A percentile compares a stretch with the other conserved stretches of the same genome.
phyloP scores from a whole-genome alignment of 2,113 vertebrate genomes.

The Trachemys scripta region DNA sequence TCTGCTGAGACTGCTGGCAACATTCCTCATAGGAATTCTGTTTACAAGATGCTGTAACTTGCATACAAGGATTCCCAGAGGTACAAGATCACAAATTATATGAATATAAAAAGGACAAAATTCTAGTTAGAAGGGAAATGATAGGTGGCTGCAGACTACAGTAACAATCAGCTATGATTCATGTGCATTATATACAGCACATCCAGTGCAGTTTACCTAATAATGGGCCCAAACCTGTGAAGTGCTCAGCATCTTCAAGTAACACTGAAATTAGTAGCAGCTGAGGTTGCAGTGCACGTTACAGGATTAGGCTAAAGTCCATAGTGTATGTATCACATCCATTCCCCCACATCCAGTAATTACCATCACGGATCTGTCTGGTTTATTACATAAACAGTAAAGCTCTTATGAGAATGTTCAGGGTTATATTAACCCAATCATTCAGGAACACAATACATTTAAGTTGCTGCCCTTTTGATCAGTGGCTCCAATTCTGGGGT shows the following conservation, averaged over 20 bases:
- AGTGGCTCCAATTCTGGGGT: neutral
- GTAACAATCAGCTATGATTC: accelerated
- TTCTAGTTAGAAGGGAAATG: neutral
- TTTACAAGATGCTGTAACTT: neutral
- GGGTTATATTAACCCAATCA: neutral
- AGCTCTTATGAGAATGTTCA: neutral
- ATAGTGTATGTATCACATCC: accelerated
- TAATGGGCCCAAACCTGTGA: accelerated
- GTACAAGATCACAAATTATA: neutral
- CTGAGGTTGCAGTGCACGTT: neutral
- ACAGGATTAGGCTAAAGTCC: accelerated
- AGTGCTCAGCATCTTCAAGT: neutral
- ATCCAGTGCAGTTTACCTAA: accelerated
- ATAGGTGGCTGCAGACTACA: neutral
- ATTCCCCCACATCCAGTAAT: accelerated
- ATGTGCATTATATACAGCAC: neutral
- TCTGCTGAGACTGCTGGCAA: neutral
- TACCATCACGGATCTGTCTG: accelerated
- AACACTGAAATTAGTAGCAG: neutral
- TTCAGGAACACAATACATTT: neutral
- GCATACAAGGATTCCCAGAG: neutral
- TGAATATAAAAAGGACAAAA: neutral
- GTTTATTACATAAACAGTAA: accelerated
- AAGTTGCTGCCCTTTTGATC: neutral
- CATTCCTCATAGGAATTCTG: neutral